phyloP scores from a whole-genome alignment of 2,888 invertebrate genomes.

The Chelonus formosanus region DNA sequence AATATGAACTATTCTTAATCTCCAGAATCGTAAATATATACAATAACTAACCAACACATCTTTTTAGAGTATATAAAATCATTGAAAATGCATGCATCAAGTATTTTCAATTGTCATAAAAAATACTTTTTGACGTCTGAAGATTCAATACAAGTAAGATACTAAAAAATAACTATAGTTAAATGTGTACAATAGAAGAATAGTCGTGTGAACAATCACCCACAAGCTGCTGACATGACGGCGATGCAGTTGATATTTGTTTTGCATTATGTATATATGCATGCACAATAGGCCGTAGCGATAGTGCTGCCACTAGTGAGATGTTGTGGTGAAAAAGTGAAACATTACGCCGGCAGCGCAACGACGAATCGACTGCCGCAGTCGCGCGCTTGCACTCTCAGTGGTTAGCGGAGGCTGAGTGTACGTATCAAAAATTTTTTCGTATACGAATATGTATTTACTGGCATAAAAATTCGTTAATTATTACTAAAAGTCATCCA shows the following conservation, averaged over 20 bases:
- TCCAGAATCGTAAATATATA: no score
- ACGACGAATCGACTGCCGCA: conserved; percentile 52
- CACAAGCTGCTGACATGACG: conserved; percentile 20
- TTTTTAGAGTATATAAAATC: no score
- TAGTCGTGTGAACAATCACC: no score
- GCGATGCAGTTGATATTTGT: conserved; percentile 26
- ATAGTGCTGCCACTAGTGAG: conserved; percentile 48
- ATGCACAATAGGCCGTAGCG: conserved; percentile 36
- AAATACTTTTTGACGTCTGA: no score
- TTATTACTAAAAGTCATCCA: no score
- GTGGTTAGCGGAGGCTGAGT: conserved; percentile 54
- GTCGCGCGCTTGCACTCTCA: conserved; percentile 62
- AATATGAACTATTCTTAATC: no score
- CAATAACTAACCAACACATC: no score
- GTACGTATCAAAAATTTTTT: conserved; percentile 20
- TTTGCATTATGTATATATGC: conserved; percentile 8
- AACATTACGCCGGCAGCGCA: conserved; percentile 51
- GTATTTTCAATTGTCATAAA: no score
- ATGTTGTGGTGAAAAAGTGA: conserved; percentile 43
- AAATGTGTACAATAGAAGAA: conserved; percentile 19
- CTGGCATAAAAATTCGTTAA: not conserved
- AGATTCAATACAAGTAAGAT: no score
- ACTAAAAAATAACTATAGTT: no score
- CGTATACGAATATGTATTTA: not conserved
- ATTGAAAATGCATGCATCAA: no score